Base-by-base conservation (phyloP, 2,888 invertebrate species). In the Tetheella fluctuosa region DNA sequence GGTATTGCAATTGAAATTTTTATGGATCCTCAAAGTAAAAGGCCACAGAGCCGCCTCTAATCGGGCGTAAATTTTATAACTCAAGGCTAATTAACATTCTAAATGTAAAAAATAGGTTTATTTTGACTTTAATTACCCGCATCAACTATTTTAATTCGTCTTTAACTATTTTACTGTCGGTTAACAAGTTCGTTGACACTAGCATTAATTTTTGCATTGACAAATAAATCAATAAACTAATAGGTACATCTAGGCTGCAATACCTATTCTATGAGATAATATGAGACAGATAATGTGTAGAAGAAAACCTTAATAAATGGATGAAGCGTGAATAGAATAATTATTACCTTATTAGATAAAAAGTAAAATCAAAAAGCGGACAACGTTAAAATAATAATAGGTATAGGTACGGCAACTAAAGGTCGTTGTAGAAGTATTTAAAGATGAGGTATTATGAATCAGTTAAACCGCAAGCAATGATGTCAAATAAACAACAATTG, bases 401-500 rank as follows among this genome's bases (percentile, higher is more conserved):
- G 34, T n/a, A 30, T 30, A 2, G 7, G 10, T 8, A 30, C 13
- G 12, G 34, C 34, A 13, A 7, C 12, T 34, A 34, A 34, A 13
- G 13, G 13, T 13, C 34, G n/a, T n/a, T n/a, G n/a, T 34, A 7
- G 13, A 20, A 20, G 4, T 1, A n/a, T n/a, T 17, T 48, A 17
- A 15, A n/a, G 42, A 42, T 7, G 5, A 39, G 12, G 0, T 42
- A 59, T 48, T 23, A 52, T 30, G 57, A 61, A 52, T 48, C 48
- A 48, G 48, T 20, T 54, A 61, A 61, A 59, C 58, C 65, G 60
- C 73, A 73, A 70, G 68, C 69, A 59, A 65, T 63, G 64, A 74
- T 73, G 70, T 67, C 67, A 69, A 72, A 72, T 69, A 71, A 42
- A 48, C 48, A 74, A 70, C 65, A 73, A 71, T 70, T 65, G 66